Evolutionary conservation across 1,140 invertebrate genomes (phyloP).

Genomic region (Atta texana): DNA sequence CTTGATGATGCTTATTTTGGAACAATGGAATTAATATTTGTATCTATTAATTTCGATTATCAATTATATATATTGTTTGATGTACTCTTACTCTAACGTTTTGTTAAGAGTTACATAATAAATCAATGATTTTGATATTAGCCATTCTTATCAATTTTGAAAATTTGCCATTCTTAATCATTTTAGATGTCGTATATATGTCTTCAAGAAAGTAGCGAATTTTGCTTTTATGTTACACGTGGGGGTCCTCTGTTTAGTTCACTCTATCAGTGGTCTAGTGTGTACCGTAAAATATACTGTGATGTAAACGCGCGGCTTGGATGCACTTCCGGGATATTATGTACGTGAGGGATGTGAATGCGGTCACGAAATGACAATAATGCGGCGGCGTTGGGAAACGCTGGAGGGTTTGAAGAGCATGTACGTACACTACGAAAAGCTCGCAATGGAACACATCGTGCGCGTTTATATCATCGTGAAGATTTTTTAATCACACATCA

Average conservation of each 20-base stretch:
- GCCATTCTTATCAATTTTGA: not conserved
- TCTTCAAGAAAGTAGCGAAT: not conserved
- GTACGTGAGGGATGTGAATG: slow-evolving; percentile 51
- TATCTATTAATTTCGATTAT: not conserved
- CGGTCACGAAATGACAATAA: slow-evolving; percentile 59
- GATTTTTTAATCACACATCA: slow-evolving; percentile 14
- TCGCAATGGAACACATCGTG: not conserved
- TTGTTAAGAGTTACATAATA: not conserved
- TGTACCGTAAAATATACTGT: slow-evolving; percentile 7
- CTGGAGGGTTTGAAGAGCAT: slow-evolving; percentile 25
- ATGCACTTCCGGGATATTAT: slow-evolving; percentile 55
- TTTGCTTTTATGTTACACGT: not conserved
- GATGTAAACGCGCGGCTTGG: slow-evolving; percentile 24
- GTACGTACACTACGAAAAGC: not conserved
- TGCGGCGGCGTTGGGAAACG: slow-evolving; percentile 30
- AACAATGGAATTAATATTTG: too few species aligned
- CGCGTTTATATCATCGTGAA: slow-evolving; percentile 9
- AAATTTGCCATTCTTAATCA: not conserved
- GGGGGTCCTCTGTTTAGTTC: not conserved
- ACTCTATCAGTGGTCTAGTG: slow-evolving; percentile 27
- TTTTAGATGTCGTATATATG: not conserved
- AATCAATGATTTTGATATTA: not conserved
- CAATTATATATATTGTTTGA: not conserved
- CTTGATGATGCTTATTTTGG: not conserved
- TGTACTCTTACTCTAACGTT: not conserved